Base-by-base conservation (phyloP, 1,140 invertebrate genomes). In the Laupala kohalensis region DNA sequence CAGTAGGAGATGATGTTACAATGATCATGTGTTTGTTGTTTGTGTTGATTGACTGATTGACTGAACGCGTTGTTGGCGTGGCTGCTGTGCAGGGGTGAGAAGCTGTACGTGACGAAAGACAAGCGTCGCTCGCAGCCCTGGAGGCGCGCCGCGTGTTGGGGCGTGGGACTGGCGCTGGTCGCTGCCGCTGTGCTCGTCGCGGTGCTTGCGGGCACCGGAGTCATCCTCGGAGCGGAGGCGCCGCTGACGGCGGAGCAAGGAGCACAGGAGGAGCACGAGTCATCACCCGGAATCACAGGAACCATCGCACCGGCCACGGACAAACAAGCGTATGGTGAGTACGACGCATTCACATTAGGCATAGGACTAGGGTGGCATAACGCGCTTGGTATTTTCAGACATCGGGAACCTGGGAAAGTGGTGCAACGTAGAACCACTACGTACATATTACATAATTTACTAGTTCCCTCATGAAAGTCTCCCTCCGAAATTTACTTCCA, bases 41-140 rank as follows among this genome's bases (percentile, higher is more conserved):
- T n/a, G n/a, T n/a, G n/a, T n/a, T n/a, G n/a, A n/a, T n/a, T n/a
- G n/a, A n/a, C n/a, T n/a, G n/a, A n/a, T n/a, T n/a, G n/a, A n/a
- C 37, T 19, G n/a, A 66, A 4, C 2, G 65, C 24, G 65, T 66
- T 66, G 65, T 1, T 13, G 1, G 65, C 26, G 65, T 26, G 64
- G 64, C 64, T 66, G n/a, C 80, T 81, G 79, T 88, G 66, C 85
- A 91, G 90, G 79, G 90, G 90, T 69, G 90, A 92, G 79, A 92
- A 92, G 78, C 78, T 92, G 53, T 91, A 91, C 76, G 88, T 92
- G 67, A 92, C 90, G 15, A 90, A 90, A 77, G 90, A 92, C 77
- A 92, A 92, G 77, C 82, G 90, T 65, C 87, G 86, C 29, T 83
- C 84, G 6, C 73, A 72, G 70, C 70, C 72, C 13, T 87, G 87